These are phyloP conservation scores for Siniperca obscura DNA, from an alignment of 2,797 vertebrate genomes.

Conservation along the genomic window DNA sequence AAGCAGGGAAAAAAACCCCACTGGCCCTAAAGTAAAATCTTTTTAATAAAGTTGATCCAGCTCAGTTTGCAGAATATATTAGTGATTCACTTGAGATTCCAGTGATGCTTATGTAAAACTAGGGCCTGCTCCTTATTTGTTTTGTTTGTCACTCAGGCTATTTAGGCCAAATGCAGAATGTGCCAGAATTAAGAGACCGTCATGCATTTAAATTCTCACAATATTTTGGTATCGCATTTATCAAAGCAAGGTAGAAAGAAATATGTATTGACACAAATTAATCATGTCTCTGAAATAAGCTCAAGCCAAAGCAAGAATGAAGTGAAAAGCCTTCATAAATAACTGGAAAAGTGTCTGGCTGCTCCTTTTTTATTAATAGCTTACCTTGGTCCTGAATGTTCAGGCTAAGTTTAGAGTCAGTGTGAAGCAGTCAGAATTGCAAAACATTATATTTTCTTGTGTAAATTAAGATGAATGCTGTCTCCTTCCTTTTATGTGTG, in stretches of 20 bases:
- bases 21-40: not conserved
- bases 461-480: constrained; percentile 3
- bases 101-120: constrained; percentile 9
- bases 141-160: constrained; percentile 16
- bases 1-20: not conserved
- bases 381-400: constrained; percentile 8
- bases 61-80: constrained; percentile 8
- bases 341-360: constrained; percentile 1
- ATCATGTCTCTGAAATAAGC: constrained; percentile 14
- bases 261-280: not conserved
- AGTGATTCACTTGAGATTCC: constrained; percentile 2
- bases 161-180: constrained; percentile 12
- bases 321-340: not conserved
- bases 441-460: constrained; percentile 29
- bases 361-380: constrained; percentile 6
- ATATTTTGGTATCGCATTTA: not conserved
- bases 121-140: not conserved
- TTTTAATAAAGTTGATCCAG: not conserved
- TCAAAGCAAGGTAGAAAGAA: not conserved
- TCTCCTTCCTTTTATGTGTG: constrained; percentile 13
- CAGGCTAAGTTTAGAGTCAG: not conserved
- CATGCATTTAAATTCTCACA: not conserved
- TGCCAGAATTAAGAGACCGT: not conserved
- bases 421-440: constrained; percentile 18
- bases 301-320: constrained; percentile 1